These are phyloP conservation scores for Euplagia quadripunctaria DNA, from an alignment of 2,888 invertebrate species.

Conservation along the genomic window DNA sequence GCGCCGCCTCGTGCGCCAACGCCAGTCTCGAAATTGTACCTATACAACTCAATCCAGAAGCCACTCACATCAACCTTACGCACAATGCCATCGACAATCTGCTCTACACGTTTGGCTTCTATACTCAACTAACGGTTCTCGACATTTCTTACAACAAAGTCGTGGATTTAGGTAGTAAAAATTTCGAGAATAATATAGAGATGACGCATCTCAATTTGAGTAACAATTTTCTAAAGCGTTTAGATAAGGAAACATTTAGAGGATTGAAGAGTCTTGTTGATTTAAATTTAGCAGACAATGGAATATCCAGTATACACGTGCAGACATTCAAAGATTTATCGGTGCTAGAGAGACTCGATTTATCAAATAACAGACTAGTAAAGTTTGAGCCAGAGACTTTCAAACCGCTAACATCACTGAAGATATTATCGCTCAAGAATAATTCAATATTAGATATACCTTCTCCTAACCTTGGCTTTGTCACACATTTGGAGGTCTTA, in stretches of 20 bases:
- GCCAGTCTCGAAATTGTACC: slow-evolving; percentile 95
- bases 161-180: slow-evolving; percentile 92
- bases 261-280: slow-evolving; percentile 90
- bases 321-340: slow-evolving; percentile 93
- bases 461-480: slow-evolving; percentile 89
- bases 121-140: slow-evolving; percentile 92
- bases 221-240: slow-evolving; percentile 90
- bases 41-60: slow-evolving; percentile 95
- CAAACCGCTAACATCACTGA: slow-evolving; percentile 90
- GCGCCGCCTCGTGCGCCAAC: slow-evolving; percentile 92
- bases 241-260: slow-evolving; percentile 92
- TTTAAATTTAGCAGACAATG: slow-evolving; percentile 93
- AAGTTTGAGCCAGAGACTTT: slow-evolving; percentile 91
- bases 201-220: slow-evolving; percentile 93
- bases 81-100: slow-evolving; percentile 93
- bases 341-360: slow-evolving; percentile 91
- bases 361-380: slow-evolving; percentile 92
- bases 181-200: slow-evolving; percentile 92
- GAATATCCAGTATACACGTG: slow-evolving; percentile 90
- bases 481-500: slow-evolving; percentile 90
- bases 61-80: slow-evolving; percentile 93
- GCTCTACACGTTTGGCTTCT: slow-evolving; percentile 93
- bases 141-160: slow-evolving; percentile 95
- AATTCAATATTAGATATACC: slow-evolving; percentile 94
- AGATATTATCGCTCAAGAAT: slow-evolving; percentile 91